These are phyloP conservation scores for Chelonus formosanus DNA, from an alignment of 2,888 invertebrate species.

Conservation along the genomic window DNA sequence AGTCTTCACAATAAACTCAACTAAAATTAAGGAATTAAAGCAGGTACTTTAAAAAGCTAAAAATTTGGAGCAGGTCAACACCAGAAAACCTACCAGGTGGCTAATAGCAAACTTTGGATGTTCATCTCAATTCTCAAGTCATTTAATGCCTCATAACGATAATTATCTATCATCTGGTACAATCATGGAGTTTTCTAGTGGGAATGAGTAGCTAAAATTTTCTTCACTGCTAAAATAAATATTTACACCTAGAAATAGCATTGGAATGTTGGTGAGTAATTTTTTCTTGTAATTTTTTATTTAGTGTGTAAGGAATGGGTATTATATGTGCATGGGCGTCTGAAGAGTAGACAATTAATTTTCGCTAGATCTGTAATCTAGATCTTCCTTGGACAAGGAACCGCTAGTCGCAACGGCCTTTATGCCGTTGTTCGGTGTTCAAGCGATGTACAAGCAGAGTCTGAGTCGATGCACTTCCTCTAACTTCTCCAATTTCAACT, in stretches of 20 bases:
- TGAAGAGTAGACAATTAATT: constrained; percentile 41
- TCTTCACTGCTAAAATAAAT: no score
- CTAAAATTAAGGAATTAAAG: no score
- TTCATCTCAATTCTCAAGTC: not conserved
- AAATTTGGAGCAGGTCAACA: not conserved
- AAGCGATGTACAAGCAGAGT: constrained; percentile 20
- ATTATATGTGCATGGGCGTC: constrained; percentile 22
- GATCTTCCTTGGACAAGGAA: constrained; percentile 50
- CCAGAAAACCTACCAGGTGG: not conserved
- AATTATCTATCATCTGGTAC: not conserved
- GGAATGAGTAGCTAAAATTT: no score
- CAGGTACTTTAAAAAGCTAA: no score
- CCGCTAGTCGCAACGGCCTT: constrained; percentile 53
- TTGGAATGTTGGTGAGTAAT: not conserved
- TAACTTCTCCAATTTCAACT: constrained; percentile 11
- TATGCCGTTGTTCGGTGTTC: constrained; percentile 55
- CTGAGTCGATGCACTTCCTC: constrained; percentile 11
- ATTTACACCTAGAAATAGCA: not conserved
- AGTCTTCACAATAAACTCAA: no score
- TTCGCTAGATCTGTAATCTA: constrained; percentile 56
- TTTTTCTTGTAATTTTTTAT: constrained; percentile 7
- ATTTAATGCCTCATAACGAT: not conserved
- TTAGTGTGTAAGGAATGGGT: not conserved
- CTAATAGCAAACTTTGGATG: not conserved
- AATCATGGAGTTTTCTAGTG: no score